phyloP scores from a whole-genome alignment of 2,888 invertebrate species.

The Siphonodentalium dalli region DNA sequence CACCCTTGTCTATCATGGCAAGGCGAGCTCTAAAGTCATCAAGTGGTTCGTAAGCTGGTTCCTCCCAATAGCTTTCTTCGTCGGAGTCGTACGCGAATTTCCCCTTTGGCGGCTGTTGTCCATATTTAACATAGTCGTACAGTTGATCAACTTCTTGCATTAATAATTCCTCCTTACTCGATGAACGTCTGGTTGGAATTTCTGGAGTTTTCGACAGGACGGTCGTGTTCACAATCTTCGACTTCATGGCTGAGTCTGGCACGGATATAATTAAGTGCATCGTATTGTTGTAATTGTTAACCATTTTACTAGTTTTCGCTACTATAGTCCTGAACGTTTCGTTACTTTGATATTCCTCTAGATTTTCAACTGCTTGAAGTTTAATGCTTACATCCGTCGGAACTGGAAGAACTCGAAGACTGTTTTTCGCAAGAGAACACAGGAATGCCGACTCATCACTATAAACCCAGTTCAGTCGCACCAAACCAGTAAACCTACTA shows the following conservation, averaged over 20 bases:
- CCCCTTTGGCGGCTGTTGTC: slow-evolving; percentile 79
- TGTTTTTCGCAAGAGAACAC: slow-evolving; percentile 53
- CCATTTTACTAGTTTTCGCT: slow-evolving; percentile 53
- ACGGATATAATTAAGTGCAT: slow-evolving; percentile 57
- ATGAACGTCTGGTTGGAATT: slow-evolving; percentile 35
- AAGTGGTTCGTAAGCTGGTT: slow-evolving; percentile 59
- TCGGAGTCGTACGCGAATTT: slow-evolving; percentile 57
- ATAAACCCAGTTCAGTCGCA: slow-evolving; percentile 58
- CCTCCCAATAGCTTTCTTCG: slow-evolving; percentile 60
- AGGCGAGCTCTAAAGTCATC: slow-evolving; percentile 50
- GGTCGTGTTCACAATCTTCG: slow-evolving; percentile 35
- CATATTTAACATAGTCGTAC: slow-evolving; percentile 92
- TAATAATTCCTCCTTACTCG: slow-evolving; percentile 75
- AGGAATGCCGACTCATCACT: slow-evolving; percentile 60
- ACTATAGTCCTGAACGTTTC: slow-evolving; percentile 42
- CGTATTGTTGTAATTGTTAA: slow-evolving; percentile 60
- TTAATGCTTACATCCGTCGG: slow-evolving; percentile 87
- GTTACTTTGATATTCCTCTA: slow-evolving; percentile 38
- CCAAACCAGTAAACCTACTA: slow-evolving; percentile 52
- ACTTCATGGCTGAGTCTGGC: slow-evolving; percentile 47
- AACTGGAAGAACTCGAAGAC: slow-evolving; percentile 75
- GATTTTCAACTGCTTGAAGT: slow-evolving; percentile 71
- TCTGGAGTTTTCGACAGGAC: slow-evolving; percentile 32
- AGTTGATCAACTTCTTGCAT: slow-evolving; percentile 93
- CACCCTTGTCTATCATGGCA: slow-evolving; percentile 41